Percentiles rank a stretch among this genome's conserved stretches.
Conservation (phyloP, 1,140 invertebrate genomes). For the Eufriesea mexicana region DNA sequence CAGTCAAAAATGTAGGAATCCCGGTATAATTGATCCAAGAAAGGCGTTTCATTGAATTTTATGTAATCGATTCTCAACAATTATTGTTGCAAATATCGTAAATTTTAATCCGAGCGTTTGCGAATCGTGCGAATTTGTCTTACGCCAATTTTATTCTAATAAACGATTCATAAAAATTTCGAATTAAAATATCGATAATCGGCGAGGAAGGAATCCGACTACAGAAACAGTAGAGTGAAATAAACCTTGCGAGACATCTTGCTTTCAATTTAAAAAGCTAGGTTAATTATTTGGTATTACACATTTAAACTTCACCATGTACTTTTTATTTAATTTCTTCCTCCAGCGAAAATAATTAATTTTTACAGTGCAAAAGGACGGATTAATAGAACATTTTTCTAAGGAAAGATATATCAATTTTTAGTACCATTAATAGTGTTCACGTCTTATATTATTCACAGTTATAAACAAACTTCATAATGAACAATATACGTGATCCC, state of each 20-base stretch:
- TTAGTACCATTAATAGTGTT: neutral
- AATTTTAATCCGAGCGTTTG: neutral
- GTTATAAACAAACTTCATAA: constrained; percentile 17
- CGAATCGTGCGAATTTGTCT: neutral
- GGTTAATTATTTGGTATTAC: neutral
- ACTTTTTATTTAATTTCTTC: too few species aligned
- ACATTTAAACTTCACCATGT: neutral
- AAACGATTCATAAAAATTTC: neutral
- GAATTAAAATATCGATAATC: neutral
- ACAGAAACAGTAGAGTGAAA: neutral
- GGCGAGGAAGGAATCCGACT: constrained; percentile 25
- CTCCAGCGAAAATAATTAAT: too few species aligned
- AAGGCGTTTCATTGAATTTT: too few species aligned
- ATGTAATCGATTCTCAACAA: neutral
- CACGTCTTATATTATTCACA: neutral
- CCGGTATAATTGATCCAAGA: too few species aligned
- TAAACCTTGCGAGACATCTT: neutral
- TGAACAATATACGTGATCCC: neutral
- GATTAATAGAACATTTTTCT: too few species aligned
- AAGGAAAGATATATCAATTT: too few species aligned
- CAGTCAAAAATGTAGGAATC: neutral
- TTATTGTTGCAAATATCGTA: neutral
- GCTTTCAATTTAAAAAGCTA: neutral
- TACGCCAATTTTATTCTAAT: neutral
- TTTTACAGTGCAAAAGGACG: neutral